phyloP scores from a whole-genome alignment of 2,113 vertebrate species.

The Suricata suricatta region DNA sequence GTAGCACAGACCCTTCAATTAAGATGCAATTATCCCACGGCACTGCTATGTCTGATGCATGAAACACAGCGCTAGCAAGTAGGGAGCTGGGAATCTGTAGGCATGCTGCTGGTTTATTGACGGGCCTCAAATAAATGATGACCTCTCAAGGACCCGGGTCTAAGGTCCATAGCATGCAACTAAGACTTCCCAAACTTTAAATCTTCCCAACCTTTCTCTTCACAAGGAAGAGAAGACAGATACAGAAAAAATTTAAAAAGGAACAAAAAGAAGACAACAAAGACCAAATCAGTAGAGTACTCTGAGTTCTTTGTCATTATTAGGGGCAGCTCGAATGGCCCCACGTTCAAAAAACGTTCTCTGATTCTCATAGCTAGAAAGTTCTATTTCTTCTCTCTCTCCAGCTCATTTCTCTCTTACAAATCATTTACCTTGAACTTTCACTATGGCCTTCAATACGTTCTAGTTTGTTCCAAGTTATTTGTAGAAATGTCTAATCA shows the following conservation, averaged over 20 bases:
- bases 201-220: not conserved
- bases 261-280: not conserved
- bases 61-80: not conserved
- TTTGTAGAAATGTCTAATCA: not conserved
- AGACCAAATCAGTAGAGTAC: not conserved
- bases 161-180: not conserved
- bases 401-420: not conserved
- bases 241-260: not conserved
- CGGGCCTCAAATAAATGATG: not conserved
- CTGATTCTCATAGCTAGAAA: not conserved
- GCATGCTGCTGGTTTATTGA: not conserved
- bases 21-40: constrained; percentile 63
- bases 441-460: not conserved
- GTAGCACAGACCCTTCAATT: constrained; percentile 72
- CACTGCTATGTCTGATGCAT: constrained; percentile 14
- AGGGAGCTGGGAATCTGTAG: not conserved
- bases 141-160: not conserved
- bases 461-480: not conserved
- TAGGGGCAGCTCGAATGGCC: not conserved
- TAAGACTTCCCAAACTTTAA: not conserved
- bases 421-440: not conserved
- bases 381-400: not conserved
- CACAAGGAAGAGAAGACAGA: not conserved
- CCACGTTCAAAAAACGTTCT: not conserved
- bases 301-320: not conserved